Base-by-base conservation (phyloP, 2,888 invertebrate genomes). In the Hofmannophila pseudospretella region DNA sequence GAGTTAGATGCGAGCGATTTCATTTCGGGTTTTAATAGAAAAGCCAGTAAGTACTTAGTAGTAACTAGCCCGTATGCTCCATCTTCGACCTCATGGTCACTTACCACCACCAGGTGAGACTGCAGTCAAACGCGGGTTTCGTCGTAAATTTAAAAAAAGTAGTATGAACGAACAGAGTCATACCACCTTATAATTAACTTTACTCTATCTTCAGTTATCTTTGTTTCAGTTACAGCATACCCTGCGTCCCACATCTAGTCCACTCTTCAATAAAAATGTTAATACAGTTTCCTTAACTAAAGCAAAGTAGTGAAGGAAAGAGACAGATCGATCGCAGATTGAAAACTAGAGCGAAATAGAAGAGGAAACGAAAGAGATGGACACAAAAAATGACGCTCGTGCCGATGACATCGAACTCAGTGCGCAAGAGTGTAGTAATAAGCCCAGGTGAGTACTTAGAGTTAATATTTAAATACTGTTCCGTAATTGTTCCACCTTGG, bases 371-470 rank as follows among this genome's bases (percentile, higher is more conserved):
- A 41, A 32, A 66, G 53, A 68, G 38, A 85, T 84, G 86, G 85
- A 84, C 40, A 64, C 76, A 39, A 84, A 84, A 51, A 76, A 66
- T 51, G 80, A 79, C 36, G 56, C 46, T 31, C 67, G 59, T 38
- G 56, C 58, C 33, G 85, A 85, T 41, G 82, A 85, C 46, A 85
- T 86, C 46, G 86, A 86, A 63, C 72, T 86, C 23, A 82, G 80
- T 42, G 75, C 70, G 36, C 85, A 82, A 51, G 82, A 79, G 32
- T 65, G 70, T 13, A 77, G 77, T 51, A 76, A 58, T 42, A 85
- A 85, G 54, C 69, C 75, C 29, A 62, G 68, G 81, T 81, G 46
- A 58, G 64, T 39, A 3, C n/a, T n/a, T n/a, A n/a, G n/a, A n/a
- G n/a, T n/a, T n/a, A n/a, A n/a, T n/a, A n/a, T n/a, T n/a, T n/a